Conservation (phyloP, 2,888 invertebrate species). For the Tachina fera region DNA sequence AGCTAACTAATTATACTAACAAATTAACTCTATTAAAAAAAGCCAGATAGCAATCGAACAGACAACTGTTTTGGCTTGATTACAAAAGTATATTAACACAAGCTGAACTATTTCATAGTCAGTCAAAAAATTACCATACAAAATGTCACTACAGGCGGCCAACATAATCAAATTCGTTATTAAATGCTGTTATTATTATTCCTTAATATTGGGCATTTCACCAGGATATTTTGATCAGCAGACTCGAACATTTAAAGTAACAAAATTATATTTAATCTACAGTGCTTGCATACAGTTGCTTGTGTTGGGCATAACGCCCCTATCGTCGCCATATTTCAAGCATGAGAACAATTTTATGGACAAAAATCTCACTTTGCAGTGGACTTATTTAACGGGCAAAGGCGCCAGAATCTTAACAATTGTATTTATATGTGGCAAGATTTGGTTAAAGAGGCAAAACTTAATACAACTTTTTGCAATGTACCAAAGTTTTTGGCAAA, state of each 20-base stretch:
- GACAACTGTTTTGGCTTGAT: background rate
- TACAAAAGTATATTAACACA: background rate
- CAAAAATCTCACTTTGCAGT: slow-evolving; percentile 22
- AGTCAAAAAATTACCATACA: slow-evolving; percentile 7
- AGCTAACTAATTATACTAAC: background rate
- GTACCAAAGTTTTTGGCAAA: slow-evolving; percentile 11
- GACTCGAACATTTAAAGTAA: background rate
- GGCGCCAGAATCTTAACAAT: slow-evolving; percentile 19
- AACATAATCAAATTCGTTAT: background rate
- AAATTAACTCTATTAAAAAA: background rate
- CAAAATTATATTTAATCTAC: slow-evolving; percentile 18
- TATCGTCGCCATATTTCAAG: background rate
- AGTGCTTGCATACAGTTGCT: slow-evolving; percentile 37
- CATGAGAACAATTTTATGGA: slow-evolving; percentile 7
- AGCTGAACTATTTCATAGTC: background rate
- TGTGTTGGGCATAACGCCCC: slow-evolving; percentile 14
- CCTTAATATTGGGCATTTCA: slow-evolving; percentile 29
- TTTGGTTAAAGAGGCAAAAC: slow-evolving; percentile 30
- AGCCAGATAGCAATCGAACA: background rate
- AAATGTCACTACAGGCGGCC: slow-evolving; percentile 29
- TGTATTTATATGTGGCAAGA: slow-evolving; percentile 22
- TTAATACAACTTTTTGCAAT: background rate
- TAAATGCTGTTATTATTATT: slow-evolving; percentile 23
- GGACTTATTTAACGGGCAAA: slow-evolving; percentile 31
- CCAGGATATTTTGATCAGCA: slow-evolving; percentile 30